Conservation (phyloP, 1,140 invertebrate genomes). For the Euura saliciscinereae region DNA sequence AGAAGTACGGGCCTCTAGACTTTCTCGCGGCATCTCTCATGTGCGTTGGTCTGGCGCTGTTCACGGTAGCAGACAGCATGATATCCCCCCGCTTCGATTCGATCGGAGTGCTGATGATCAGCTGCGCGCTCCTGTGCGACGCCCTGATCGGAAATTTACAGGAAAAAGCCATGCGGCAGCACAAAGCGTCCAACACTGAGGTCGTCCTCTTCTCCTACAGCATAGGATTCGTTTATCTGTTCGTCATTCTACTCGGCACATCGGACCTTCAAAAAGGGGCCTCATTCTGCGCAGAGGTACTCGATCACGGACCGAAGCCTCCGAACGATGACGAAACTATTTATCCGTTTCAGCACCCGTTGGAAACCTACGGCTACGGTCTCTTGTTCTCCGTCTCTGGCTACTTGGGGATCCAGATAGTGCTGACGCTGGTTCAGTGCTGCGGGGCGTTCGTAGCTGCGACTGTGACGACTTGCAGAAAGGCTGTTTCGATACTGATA, state of each 20-base stretch:
- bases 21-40: conserved; percentile 84
- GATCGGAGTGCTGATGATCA: conserved; percentile 86
- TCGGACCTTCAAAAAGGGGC: conserved; percentile 80
- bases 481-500: conserved; percentile 90
- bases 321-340: not conserved
- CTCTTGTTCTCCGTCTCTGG: conserved; percentile 87
- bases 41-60: conserved; percentile 91
- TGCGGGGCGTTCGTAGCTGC: conserved; percentile 91
- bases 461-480: conserved; percentile 86
- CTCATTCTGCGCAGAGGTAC: conserved; percentile 79
- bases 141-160: conserved; percentile 95
- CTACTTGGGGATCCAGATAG: conserved; percentile 91
- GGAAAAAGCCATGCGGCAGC: conserved; percentile 90
- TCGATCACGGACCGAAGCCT: conserved; percentile 8
- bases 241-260: conserved; percentile 74
- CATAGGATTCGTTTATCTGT: conserved; percentile 85
- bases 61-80: conserved; percentile 90
- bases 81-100: conserved; percentile 88
- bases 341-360: conserved; percentile 64
- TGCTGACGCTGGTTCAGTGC: conserved; percentile 84
- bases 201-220: conserved; percentile 93
- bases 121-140: conserved; percentile 86
- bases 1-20: conserved; percentile 84
- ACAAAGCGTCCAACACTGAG: conserved; percentile 85
- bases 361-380: conserved; percentile 84